A percentile compares a stretch with the other conserved stretches of the same genome.
These are phyloP conservation scores for Psittacara wagleri DNA, from an alignment of 2,113 vertebrate species.

Conservation along the genomic window DNA sequence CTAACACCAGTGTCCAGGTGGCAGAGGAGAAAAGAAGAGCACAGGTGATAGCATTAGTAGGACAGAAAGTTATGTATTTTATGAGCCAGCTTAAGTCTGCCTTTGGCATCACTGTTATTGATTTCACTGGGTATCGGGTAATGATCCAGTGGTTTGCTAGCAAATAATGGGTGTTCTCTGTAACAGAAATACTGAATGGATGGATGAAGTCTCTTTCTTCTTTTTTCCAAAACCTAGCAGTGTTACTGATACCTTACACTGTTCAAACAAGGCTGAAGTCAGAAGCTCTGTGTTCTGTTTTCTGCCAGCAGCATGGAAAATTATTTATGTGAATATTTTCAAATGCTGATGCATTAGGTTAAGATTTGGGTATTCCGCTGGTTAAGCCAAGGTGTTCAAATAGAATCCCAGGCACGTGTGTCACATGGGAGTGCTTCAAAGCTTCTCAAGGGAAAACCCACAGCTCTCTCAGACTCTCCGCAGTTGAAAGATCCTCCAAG, in stretches of 20 bases:
- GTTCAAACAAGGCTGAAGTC: neutral
- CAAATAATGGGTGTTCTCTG: neutral
- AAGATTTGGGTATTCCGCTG: neutral
- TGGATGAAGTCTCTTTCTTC: neutral
- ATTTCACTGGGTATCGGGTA: neutral
- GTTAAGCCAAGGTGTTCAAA: neutral
- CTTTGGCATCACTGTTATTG: neutral
- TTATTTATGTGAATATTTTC: neutral
- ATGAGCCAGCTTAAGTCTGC: neutral
- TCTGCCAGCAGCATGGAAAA: neutral
- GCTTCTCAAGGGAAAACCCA: neutral
- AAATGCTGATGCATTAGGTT: neutral
- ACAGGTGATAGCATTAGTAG: conserved; percentile 69
- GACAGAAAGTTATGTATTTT: neutral
- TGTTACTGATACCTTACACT: neutral
- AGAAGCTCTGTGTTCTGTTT: neutral
- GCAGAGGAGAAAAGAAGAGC: conserved; percentile 70
- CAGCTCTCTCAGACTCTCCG: neutral
- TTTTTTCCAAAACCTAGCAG: neutral
- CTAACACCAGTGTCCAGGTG: conserved; percentile 59
- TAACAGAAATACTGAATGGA: neutral
- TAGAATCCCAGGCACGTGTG: neutral
- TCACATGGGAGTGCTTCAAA: neutral
- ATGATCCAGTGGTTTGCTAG: neutral
- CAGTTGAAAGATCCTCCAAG: neutral